phyloP scores from a whole-genome alignment of 2,797 vertebrate genomes.

The Anabacerthia variegaticeps region DNA sequence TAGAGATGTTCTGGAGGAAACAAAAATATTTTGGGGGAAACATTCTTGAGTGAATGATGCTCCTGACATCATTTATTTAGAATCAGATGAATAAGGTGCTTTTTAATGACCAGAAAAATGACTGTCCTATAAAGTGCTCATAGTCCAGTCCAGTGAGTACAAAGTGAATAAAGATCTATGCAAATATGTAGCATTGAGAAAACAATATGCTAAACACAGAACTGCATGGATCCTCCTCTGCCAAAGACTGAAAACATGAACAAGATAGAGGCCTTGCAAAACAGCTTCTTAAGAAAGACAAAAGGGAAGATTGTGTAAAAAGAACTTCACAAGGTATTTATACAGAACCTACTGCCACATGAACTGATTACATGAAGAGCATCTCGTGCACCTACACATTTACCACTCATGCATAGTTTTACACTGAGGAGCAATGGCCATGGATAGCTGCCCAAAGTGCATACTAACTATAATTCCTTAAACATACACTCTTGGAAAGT shows the following conservation, averaged over 20 bases:
- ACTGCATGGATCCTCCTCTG: not conserved
- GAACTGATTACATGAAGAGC: not conserved
- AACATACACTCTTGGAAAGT: not conserved
- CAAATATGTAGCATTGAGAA: not conserved
- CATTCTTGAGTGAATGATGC: constrained; percentile 39
- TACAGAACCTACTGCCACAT: not conserved
- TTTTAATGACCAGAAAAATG: not conserved
- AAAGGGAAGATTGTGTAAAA: not conserved
- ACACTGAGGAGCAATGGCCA: not conserved
- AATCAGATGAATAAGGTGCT: constrained; percentile 18
- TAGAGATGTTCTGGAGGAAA: not conserved
- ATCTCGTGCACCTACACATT: not conserved
- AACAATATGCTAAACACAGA: not conserved
- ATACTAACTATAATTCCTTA: not conserved
- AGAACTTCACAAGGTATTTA: not conserved
- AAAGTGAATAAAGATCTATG: not conserved
- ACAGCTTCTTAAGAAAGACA: not conserved
- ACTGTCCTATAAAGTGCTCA: not conserved
- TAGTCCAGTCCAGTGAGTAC: not conserved
- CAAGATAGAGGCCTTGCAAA: not conserved
- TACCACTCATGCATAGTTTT: not conserved
- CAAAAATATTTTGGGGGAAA: constrained; percentile 50
- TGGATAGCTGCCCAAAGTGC: not conserved
- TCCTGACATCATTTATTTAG: constrained; percentile 19
- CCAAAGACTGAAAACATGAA: not conserved